These are phyloP conservation scores for Melanerpes aurifrons DNA, from an alignment of 2,113 vertebrate genomes.

Conservation along the genomic window DNA sequence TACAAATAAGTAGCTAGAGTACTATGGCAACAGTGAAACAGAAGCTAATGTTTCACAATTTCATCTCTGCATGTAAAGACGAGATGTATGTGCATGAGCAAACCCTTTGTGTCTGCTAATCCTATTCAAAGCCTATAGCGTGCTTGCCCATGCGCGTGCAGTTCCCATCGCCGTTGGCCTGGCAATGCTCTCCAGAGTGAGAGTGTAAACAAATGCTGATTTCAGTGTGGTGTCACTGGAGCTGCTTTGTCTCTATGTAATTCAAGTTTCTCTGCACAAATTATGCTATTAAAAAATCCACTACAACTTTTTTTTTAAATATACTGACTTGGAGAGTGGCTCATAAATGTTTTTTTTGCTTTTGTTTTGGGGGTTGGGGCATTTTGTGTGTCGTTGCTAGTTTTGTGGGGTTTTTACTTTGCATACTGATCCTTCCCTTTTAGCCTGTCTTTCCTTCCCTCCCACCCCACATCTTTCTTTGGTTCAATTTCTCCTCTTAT, in stretches of 20 bases:
- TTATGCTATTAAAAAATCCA: not conserved
- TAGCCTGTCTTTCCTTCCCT: not conserved
- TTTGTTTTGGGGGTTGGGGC: not conserved
- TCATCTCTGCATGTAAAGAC: not conserved
- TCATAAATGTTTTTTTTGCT: not conserved
- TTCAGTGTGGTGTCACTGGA: not conserved
- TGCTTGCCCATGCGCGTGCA: not conserved
- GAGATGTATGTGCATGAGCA: not conserved
- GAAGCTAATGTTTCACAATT: not conserved
- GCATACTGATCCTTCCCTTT: not conserved
- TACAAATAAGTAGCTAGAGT: not conserved
- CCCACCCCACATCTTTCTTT: not conserved
- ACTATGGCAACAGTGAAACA: not conserved
- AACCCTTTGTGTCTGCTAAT: constrained; percentile 29
- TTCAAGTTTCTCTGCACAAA: not conserved
- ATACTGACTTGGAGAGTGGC: not conserved
- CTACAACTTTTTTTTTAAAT: not conserved
- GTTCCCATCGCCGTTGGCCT: not conserved
- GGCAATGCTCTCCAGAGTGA: not conserved
- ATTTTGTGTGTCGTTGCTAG: too few species aligned
- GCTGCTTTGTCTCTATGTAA: not conserved
- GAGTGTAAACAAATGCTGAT: constrained; percentile 20
- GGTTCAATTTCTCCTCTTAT: not conserved
- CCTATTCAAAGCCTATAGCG: not conserved
- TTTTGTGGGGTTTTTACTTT: not conserved